A percentile compares a stretch with the other conserved stretches of the same genome.
Evolutionary conservation across 2,113 vertebrate genomes (phyloP).

Genomic region (Anoura caudifer): DNA sequence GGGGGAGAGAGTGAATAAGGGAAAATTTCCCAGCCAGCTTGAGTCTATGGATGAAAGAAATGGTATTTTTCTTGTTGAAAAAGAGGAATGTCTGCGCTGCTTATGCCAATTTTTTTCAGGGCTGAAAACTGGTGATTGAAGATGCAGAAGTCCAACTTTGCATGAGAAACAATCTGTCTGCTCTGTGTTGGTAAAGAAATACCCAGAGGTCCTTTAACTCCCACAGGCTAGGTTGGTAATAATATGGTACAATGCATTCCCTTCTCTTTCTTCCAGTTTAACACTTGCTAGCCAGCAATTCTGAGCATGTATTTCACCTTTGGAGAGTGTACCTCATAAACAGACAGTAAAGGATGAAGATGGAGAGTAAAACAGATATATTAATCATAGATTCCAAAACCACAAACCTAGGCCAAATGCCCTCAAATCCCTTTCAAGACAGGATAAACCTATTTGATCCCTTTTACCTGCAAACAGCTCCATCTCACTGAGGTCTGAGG

Average conservation of each 20-base stretch:
- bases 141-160: slow-evolving; percentile 58
- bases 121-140: slow-evolving; percentile 58
- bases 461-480: no score
- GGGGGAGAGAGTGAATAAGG: background rate
- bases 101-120: slow-evolving; percentile 54
- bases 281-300: slow-evolving; percentile 53
- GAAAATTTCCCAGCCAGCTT: slow-evolving; percentile 32
- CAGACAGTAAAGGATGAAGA: slow-evolving; percentile 52
- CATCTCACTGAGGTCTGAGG: no score
- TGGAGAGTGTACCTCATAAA: slow-evolving; percentile 56
- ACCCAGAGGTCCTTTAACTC: slow-evolving; percentile 41
- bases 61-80: slow-evolving; percentile 33
- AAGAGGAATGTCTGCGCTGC: slow-evolving; percentile 58
- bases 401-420: slow-evolving; percentile 55
- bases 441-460: slow-evolving; percentile 40
- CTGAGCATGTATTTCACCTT: slow-evolving; percentile 63
- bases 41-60: slow-evolving; percentile 52
- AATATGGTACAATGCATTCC: slow-evolving; percentile 25
- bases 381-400: slow-evolving; percentile 55
- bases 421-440: slow-evolving; percentile 51
- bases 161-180: slow-evolving; percentile 61
- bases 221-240: slow-evolving; percentile 27
- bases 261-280: slow-evolving; percentile 2
- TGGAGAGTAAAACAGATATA: slow-evolving; percentile 21
- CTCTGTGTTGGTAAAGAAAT: slow-evolving; percentile 55